Evolutionary conservation across 2,888 invertebrate species (phyloP), one percentile per base, ranked within the genome.

Genomic region (Acheta domesticus): DNA sequence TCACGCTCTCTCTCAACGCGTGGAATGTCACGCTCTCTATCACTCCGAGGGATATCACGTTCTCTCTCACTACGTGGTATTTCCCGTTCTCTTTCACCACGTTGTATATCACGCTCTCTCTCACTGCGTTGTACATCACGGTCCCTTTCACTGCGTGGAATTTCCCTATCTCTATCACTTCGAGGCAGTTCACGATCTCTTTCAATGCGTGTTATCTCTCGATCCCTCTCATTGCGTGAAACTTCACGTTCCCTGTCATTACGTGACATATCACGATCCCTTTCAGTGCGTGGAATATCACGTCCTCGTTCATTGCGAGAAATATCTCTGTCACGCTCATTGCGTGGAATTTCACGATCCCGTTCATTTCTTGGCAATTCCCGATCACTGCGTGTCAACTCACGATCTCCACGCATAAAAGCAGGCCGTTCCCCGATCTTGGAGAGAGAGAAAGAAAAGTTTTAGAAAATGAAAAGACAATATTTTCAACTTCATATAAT

Each of bases 351-450:
- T 62, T 62, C 62, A 19, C 62, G 62, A 19, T 62, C 62, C n/a
- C 62, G 11, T n/a, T 62, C 62, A 62, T n/a, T 62, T 14, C 62
- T 5, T 62, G 62, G 62, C 62, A 62, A 19, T 62, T 62, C 62
- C 2, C 62, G 62, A 19, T 62, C 62, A 36, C 8, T 36, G 36
- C 36, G 36, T 36, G 36, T 5, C 36, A 36, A 36, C 4, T 36
- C 36, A 36, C 36, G 36, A 8, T 36, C 36, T 62, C 62, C 19
- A 48, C 81, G 79, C 49, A 80, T n/a, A 49, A 80, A 81, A 62
- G 75, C 16, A 76, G 20, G 48, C 12, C 80, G 79, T 48, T 81
- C 81, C 49, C 81, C 77, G 49, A 80, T 76, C 78, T 80, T 73
- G 78, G 75, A 49, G 48, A 80, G 48, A 49, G 3, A 48, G 21